Base-by-base conservation (phyloP, 2,888 invertebrate genomes). In the Synergus gifuensis region DNA sequence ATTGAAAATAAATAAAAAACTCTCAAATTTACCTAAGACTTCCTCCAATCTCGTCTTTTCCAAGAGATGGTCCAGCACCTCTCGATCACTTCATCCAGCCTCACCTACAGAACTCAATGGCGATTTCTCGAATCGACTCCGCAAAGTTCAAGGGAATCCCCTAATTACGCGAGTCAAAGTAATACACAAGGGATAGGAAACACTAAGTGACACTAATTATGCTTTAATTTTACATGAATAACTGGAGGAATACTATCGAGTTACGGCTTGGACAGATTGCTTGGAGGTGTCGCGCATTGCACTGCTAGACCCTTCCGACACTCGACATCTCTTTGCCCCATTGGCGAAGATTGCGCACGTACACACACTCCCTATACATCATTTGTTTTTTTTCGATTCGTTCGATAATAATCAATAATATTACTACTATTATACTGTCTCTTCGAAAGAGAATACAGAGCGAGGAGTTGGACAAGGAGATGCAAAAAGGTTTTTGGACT, bases 241-340 rank as follows among this genome's bases (percentile, higher is more conserved):
- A 89, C 85, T 90, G 88, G 86, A 89, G 89, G 88, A 90, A 91
- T 91, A 91, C 90, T 91, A 91, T 88, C 89, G 88, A 89, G 89
- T 90, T 90, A 91, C 88, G 88, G 89, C 86, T 89, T 91, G 91
- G 91, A 91, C 91, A 91, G 91, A 91, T 92, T 91, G 87, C 87
- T 89, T 88, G 87, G 88, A 87, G 87, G 85, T 85, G 86, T 86
- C 84, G 84, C 83, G 79, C 83, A 85, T 87, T 85, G 87, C 86
- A 84, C 84, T 86, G 84, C 81, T 79, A 79, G 81, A 82, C 80
- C 85, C 83, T 83, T 85, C 80, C 83, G 83, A 82, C 85, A 84
- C 86, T 78, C 46, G 67, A 60, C 78, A 79, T 79, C 78, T 79
- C 22, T 63, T 69, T 67, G 66, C 67, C 67, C 22, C 22, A n/a